Base-by-base conservation (phyloP, 2,113 vertebrate genomes). In the Takifugu flavidus region DNA sequence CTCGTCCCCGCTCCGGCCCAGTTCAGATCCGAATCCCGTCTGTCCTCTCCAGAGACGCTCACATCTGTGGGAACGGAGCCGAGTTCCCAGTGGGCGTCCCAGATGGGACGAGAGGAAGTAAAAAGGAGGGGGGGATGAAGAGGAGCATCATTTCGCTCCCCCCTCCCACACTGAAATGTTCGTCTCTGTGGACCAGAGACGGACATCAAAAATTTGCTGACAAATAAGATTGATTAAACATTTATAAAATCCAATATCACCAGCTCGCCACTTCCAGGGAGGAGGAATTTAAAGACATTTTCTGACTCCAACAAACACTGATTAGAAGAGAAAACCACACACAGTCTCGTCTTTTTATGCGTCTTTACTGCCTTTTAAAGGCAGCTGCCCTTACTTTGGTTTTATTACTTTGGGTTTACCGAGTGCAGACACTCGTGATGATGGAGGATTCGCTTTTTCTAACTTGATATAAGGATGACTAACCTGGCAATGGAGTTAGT, bases 221-320 rank as follows among this genome's bases (percentile, higher is more conserved):
- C 58, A 71, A 70, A 74, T 56, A 54, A 45, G 25, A 25, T 28
- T 29, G 13, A 57, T 65, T 67, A 51, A 62, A 71, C 15, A 63
- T 77, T 64, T 34, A 64, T 59, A 31, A 70, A 53, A 42, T 6
- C 7, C 20, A 3, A n/a, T 54, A 57, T 62, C 15, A 42, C 20
- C 39, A 28, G 25, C n/a, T 47, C 59, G 62, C 61, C 53, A 61
- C 55, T 59, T 39, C 43, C 5, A 50, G 52, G 34, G 25, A 47
- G 31, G 0, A 4, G 5, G 13, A 25, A 53, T 47, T 60, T 56
- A 3, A 1, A 12, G 26, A 39, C 8, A 39, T 39, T 39, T 39
- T 39, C 34, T 39, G 34, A 59, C 12, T 14, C 42, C 39, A 27
- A 57, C 14, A 59, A 43, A 49, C 34, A 34, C 5, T 39, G 34